Base-by-base conservation (phyloP, 2,113 vertebrate species). In the Fulica atra region DNA sequence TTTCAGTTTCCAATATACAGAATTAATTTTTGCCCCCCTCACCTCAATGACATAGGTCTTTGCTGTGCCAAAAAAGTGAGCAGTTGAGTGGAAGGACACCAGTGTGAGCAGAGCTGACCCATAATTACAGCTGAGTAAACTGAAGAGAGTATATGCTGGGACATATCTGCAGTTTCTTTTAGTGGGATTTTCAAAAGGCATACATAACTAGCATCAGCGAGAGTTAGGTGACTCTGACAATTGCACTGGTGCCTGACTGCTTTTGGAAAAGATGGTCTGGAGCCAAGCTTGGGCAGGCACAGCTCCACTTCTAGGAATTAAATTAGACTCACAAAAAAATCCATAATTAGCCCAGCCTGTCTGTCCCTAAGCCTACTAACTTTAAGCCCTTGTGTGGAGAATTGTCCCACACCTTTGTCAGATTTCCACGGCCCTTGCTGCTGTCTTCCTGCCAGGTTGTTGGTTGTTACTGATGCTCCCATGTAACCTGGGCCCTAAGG, bases 191-290 rank as follows among this genome's bases (percentile, higher is more conserved):
- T 95, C 88, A 85, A 72, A 84, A 94, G 28, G 84, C 84, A 80
- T n/a, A n/a, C 4, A 0, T 82, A 96, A 79, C 95, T 69, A 92
- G n/a, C 57, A 79, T 76, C 93, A 82, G 81, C 35, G 81, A 78
- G 88, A 94, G 66, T 82, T 50, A 91, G 90, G 91, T 87, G 89
- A 84, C 84, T 95, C 76, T 86, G 91, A 92, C 82, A 89, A 94
- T 79, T 87, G 90, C 59, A 42, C 77, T 61, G 69, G 57, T 90
- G 93, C 61, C 72, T 96, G 72, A 65, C 72, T 92, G 70, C 88
- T 92, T 92, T 76, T 89, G 91, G 86, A 87, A 94, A 86, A 68
- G 65, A 60, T 79, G 69, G 31, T 74, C 48, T 72, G 66, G 31
- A 91, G 93, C 92, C 92, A 82, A 94, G 73, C 57, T 92, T 76